These are phyloP conservation scores for Oryctolagus cuniculus DNA, from an alignment of 2,113 vertebrate species.

Conservation along the genomic window mOryCun1.1 NC_091436.1:100432501-100433000, in stretches of 20 bases:
- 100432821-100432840: background rate
- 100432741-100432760: background rate
- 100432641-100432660: background rate
- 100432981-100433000: background rate
- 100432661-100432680: background rate
- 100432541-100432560: background rate
- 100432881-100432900: background rate
- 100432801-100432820: background rate
- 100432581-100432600: background rate
- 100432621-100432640: slow-evolving; percentile 11
- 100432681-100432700: background rate
- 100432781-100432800: background rate
- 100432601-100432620: background rate
- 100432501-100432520: background rate
- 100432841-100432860: background rate
- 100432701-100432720: background rate
- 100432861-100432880: background rate
- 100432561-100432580: background rate
- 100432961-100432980: background rate
- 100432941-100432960: background rate
- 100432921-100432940: background rate
- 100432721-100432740: background rate
- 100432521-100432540: background rate
- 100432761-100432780: background rate
- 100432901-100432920: background rate